Conservation (phyloP, 2,888 invertebrate genomes). For the Gonocerus acuteangulatus region DNA sequence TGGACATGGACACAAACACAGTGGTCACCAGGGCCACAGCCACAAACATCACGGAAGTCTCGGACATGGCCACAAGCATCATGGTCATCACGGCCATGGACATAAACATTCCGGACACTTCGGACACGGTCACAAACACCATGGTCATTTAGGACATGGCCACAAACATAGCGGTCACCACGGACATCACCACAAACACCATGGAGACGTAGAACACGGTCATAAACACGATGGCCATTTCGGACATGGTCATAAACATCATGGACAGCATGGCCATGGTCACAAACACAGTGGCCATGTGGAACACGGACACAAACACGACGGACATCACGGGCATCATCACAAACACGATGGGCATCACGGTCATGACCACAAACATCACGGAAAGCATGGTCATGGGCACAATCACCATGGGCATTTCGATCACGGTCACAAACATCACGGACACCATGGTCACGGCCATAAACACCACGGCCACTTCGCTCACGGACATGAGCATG, state of each 20-base stretch:
- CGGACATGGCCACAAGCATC: too few species aligned
- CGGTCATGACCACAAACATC: constrained; percentile 40
- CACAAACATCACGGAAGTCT: constrained; percentile 35
- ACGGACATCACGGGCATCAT: constrained; percentile 33
- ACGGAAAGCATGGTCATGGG: constrained; percentile 39
- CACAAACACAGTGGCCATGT: constrained; percentile 58
- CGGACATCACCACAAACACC: constrained; percentile 39
- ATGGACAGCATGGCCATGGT: constrained; percentile 38
- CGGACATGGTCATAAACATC: constrained; percentile 38
- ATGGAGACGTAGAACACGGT: constrained; percentile 38
- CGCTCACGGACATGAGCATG: constrained; percentile 35
- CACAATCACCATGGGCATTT: constrained; percentile 35
- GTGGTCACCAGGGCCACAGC: constrained; percentile 37
- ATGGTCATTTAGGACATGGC: constrained; percentile 37
- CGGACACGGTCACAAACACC: constrained; percentile 31
- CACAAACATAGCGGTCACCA: constrained; percentile 39
- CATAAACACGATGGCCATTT: constrained; percentile 38
- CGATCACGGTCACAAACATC: constrained; percentile 36
- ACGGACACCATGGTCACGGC: constrained; percentile 34
- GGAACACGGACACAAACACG: constrained; percentile 59
- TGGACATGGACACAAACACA: too few species aligned
- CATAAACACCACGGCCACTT: constrained; percentile 36
- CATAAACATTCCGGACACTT: constrained; percentile 27
- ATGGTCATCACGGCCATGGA: constrained; percentile 35
- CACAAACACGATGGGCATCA: constrained; percentile 35